Percentiles rank a stretch among this genome's conserved stretches.
Evolutionary conservation across 1,140 invertebrate genomes (phyloP).

Genomic region (Eupristina koningsbergeri): DNA sequence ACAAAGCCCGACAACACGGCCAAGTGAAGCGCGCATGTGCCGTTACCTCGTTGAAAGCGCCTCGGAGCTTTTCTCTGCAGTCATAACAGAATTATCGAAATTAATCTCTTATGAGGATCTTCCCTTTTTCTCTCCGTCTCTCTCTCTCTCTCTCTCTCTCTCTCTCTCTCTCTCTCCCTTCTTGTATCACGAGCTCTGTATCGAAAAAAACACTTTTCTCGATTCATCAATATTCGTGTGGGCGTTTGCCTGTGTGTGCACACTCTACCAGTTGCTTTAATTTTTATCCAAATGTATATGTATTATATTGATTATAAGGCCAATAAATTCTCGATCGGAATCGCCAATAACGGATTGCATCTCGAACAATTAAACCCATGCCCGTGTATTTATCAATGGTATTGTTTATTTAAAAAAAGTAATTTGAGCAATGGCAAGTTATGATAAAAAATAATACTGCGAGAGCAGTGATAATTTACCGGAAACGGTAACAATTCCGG

Average conservation of each 20-base stretch:
- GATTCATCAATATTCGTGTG: background rate
- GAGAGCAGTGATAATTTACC: background rate
- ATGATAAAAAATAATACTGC: background rate
- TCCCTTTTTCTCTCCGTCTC: background rate
- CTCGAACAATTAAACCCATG: background rate
- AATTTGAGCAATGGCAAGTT: too few species aligned
- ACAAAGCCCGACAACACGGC: background rate
- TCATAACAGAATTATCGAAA: conserved; percentile 27
- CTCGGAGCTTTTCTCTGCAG: conserved; percentile 3
- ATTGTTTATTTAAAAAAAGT: background rate
- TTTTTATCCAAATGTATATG: background rate
- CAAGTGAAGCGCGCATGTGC: conserved; percentile 5
- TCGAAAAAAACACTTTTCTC: background rate
- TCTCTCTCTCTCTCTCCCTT: background rate
- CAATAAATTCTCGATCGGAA: background rate
- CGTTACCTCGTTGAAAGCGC: conserved; percentile 20
- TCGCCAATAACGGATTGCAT: background rate
- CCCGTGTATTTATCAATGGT: background rate
- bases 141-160: background rate
- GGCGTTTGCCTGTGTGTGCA: background rate
- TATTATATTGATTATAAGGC: background rate
- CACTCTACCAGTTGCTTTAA: background rate
- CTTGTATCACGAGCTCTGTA: background rate
- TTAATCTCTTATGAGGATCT: background rate
- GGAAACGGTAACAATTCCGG: background rate